These are phyloP conservation scores for Aphidius colemani DNA, from an alignment of 2,888 invertebrate species.

Conservation along the genomic window DNA sequence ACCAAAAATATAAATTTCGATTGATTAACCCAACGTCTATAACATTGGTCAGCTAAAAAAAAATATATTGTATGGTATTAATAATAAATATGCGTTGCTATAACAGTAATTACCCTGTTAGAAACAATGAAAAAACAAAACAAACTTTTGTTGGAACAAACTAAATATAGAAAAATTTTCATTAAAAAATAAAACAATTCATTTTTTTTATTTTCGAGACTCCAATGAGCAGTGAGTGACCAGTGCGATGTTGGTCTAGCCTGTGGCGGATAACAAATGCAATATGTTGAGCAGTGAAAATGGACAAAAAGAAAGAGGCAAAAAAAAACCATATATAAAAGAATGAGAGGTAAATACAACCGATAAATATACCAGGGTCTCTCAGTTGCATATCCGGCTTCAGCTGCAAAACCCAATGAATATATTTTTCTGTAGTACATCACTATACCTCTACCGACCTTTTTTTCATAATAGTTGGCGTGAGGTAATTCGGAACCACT, in stretches of 20 bases:
- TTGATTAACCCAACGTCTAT: too few species aligned
- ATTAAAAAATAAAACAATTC: too few species aligned
- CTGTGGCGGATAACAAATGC: conserved; percentile 41
- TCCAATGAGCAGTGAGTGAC: conserved; percentile 3
- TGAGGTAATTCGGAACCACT: conserved; percentile 9
- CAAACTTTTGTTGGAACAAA: too few species aligned
- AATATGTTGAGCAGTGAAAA: conserved; percentile 40
- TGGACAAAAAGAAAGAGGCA: conserved; percentile 24
- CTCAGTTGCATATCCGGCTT: conserved; percentile 8
- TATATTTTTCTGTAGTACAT: conserved; percentile 12
- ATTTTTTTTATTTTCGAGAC: too few species aligned
- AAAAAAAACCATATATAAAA: not conserved
- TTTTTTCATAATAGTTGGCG: conserved; percentile 6
- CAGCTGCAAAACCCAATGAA: not conserved
- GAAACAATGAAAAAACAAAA: too few species aligned
- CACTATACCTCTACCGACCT: conserved; percentile 4
- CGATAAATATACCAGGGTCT: conserved; percentile 21
- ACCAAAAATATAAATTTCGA: too few species aligned
- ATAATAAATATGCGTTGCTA: too few species aligned
- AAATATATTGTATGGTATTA: too few species aligned
- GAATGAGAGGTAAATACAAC: conserved; percentile 23
- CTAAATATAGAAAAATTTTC: too few species aligned
- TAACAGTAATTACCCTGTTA: too few species aligned
- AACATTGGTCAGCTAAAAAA: too few species aligned
- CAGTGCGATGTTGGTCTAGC: conserved; percentile 25